Evolutionary conservation across 2,797 vertebrate species (phyloP).

Genomic region (Melanotaenia boesemani): DNA sequence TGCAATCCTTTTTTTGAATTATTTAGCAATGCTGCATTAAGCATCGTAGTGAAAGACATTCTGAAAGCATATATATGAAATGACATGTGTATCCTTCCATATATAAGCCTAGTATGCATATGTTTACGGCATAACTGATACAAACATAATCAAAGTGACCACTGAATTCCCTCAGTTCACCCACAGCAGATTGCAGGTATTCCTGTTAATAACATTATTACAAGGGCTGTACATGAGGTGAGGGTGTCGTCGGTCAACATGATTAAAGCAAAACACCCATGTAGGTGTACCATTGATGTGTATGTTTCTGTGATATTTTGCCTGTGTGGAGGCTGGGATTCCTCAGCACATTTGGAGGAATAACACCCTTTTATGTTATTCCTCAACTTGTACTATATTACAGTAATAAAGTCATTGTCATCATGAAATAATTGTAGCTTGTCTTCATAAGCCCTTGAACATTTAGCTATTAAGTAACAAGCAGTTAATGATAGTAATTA

Average conservation of each 20-base stretch:
- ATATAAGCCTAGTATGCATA: neutral
- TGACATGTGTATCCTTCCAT: neutral
- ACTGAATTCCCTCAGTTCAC: neutral
- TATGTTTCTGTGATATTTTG: neutral
- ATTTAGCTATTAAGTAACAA: too few relatives aligned
- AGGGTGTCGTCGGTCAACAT: conserved; percentile 4
- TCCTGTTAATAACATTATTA: conserved; percentile 9
- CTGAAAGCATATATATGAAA: conserved; percentile 16
- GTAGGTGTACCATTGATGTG: conserved; percentile 1
- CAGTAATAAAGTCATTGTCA: neutral
- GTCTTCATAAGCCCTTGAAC: too few relatives aligned
- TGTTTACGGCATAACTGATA: conserved; percentile 7
- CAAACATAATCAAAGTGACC: neutral
- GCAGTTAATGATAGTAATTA: neutral
- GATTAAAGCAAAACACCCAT: neutral
- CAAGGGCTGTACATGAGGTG: conserved; percentile 1
- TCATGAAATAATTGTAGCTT: neutral
- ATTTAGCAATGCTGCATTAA: conserved; percentile 46
- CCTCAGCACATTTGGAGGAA: neutral
- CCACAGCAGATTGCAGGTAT: conserved; percentile 11
- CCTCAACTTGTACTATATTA: neutral
- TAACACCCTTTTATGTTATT: neutral
- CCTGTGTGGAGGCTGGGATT: neutral
- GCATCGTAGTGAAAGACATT: conserved; percentile 17
- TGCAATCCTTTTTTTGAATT: conserved; percentile 47